Evolutionary conservation across 1,140 invertebrate genomes (phyloP).

Genomic region (Branchinecta lynchi): DNA sequence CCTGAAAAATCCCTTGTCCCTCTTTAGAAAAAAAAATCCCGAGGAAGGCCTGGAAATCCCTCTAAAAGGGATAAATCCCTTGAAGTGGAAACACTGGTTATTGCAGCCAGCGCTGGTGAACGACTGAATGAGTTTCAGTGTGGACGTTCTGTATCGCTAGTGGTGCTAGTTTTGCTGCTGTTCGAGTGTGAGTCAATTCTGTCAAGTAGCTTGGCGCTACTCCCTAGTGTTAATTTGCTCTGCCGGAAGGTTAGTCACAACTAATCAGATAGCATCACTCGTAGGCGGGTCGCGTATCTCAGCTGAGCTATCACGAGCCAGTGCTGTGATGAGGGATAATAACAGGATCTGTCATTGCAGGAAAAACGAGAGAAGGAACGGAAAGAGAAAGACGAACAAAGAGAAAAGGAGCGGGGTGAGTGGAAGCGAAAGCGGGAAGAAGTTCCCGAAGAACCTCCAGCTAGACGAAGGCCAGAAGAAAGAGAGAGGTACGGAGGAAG

Average conservation of each 20-base stretch:
- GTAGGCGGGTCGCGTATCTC: background rate
- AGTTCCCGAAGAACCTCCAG: background rate
- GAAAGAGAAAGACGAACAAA: background rate
- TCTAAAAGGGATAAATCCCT: too few relatives aligned
- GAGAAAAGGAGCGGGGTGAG: constrained; percentile 1
- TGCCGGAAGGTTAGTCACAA: background rate
- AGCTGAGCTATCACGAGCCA: background rate
- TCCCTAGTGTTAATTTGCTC: background rate
- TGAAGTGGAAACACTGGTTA: too few relatives aligned
- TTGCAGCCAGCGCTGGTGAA: too few relatives aligned
- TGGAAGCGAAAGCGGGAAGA: background rate
- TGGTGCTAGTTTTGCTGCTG: too few relatives aligned
- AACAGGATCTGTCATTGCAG: background rate
- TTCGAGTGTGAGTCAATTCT: background rate
- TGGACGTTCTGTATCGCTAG: too few relatives aligned
- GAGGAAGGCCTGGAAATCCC: too few relatives aligned
- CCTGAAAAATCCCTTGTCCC: too few relatives aligned
- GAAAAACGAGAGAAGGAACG: background rate
- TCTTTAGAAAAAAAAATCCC: too few relatives aligned
- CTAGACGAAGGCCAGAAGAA: background rate
- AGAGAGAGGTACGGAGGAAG: background rate
- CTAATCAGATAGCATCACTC: background rate
- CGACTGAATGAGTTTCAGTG: too few relatives aligned
- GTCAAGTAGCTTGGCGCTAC: background rate
- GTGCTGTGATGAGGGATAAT: background rate